Base-by-base conservation (phyloP, 2,888 invertebrate species). In the Agrotis ipsilon region DNA sequence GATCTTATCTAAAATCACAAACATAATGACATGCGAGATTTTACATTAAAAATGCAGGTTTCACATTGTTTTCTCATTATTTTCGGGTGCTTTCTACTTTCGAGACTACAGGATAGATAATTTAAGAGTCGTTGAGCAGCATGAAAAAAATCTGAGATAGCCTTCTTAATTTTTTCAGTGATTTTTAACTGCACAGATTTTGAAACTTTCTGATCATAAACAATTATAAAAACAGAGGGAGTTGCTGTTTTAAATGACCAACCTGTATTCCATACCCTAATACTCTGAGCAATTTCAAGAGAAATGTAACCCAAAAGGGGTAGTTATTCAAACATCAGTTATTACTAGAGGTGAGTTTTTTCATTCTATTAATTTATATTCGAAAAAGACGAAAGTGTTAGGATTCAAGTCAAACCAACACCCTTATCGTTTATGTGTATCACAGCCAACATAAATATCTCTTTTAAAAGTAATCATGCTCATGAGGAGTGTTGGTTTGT, bases 11-110 rank as follows among this genome's bases (percentile, higher is more conserved):
- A 60, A 66, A 49, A 24, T 62, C 48, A 49, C 24, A 68, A 51
- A 46, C 45, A 32, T 19, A 55, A 16, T 52, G 46, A 48, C 71
- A 77, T 70, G 71, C 78, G 63, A 51, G 19, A 45, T 49, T 45
- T 49, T 21, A 49, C 13, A 58, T 62, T 49, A 11, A 24, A 39
- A n/a, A 63, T 79, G 43, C 52, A 54, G 3, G 24, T 32, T 72
- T 24, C 4, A 79, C 48, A 62, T 45, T 61, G n/a, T 19, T 43
- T 13, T 46, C 45, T 51, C 45, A 72, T 21, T 39, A 27, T 0
- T 73, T 73, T n/a, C 16, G n/a, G 19, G 14, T 54, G 11, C 18
- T 7, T 52, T 24, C 16, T 24, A 16, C 18, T 18, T 24, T 54
- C n/a, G 1, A 9, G 43, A 18, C 6, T 13, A 55, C 19, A 24